phyloP scores from a whole-genome alignment of 1,140 invertebrate genomes.

The Apis dorsata region DNA sequence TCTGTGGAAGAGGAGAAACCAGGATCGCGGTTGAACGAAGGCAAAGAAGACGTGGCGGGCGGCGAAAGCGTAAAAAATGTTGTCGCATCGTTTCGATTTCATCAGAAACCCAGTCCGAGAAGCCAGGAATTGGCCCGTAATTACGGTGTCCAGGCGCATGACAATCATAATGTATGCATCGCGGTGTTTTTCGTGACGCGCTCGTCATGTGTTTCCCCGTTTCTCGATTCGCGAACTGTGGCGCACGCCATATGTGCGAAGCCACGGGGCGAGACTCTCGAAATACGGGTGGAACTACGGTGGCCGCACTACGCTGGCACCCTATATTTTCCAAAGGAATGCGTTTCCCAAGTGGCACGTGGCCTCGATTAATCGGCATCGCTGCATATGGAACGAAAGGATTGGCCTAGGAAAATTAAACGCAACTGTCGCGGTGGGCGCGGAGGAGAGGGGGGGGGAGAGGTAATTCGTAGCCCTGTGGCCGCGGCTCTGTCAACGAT shows the following conservation, averaged over 20 bases:
- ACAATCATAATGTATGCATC: slow-evolving; percentile 41
- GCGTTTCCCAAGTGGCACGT: slow-evolving; percentile 48
- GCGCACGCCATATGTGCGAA: slow-evolving; percentile 49
- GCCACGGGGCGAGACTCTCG: background rate
- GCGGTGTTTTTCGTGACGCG: slow-evolving; percentile 51
- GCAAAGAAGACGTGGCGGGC: background rate
- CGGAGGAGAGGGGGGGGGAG: background rate
- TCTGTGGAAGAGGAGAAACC: rapidly evolving
- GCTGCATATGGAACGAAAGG: slow-evolving; percentile 61
- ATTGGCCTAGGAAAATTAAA: slow-evolving; percentile 63
- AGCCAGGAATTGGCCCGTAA: slow-evolving; percentile 6
- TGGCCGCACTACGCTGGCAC: background rate
- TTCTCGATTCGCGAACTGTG: slow-evolving; percentile 51
- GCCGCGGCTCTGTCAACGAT: slow-evolving; percentile 20
- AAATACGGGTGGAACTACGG: background rate
- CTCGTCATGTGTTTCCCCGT: slow-evolving; percentile 54
- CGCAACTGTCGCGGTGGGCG: slow-evolving; percentile 56
- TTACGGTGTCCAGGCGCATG: slow-evolving; percentile 15
- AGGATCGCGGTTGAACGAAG: too few species aligned
- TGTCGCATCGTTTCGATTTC: slow-evolving; percentile 1
- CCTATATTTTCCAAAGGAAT: slow-evolving; percentile 49
- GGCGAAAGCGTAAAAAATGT: background rate
- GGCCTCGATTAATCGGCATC: slow-evolving; percentile 45
- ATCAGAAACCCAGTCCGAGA: background rate
- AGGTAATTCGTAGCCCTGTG: slow-evolving; percentile 51